Evolutionary conservation across 1,140 invertebrate species (phyloP).

Genomic region (Neotoxoptera formosana): DNA sequence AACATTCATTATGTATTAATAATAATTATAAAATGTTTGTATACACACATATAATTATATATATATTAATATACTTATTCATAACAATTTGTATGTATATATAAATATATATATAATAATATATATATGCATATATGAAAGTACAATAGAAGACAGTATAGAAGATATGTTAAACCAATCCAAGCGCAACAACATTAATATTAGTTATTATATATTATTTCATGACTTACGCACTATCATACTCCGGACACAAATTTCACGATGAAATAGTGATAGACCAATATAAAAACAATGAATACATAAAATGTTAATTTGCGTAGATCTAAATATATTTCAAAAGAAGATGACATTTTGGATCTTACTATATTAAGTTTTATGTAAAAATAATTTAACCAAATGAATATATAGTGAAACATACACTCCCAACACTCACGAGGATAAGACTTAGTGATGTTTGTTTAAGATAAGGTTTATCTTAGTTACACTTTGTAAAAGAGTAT

Average conservation of each 20-base stretch:
- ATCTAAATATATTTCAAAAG: constrained; percentile 40
- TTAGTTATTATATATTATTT: constrained; percentile 48
- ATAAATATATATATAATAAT: constrained; percentile 25
- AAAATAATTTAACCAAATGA: not conserved
- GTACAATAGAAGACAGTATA: constrained; percentile 39
- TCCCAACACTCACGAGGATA: not conserved
- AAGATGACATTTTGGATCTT: constrained; percentile 27
- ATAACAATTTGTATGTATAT: not conserved
- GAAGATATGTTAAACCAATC: constrained; percentile 58
- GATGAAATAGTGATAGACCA: constrained; percentile 59
- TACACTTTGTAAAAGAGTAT: not conserved
- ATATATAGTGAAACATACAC: not conserved
- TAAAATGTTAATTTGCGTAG: constrained; percentile 56
- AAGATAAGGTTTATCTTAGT: constrained; percentile 47
- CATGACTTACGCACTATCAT: constrained; percentile 49
- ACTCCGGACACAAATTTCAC: constrained; percentile 54
- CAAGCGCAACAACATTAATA: constrained; percentile 56
- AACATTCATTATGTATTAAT: constrained; percentile 53
- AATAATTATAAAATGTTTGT: constrained; percentile 3
- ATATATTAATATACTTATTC: not conserved
- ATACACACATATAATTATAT: not conserved
- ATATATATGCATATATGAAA: constrained; percentile 7
- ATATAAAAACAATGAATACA: constrained; percentile 58
- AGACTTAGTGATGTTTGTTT: not conserved
- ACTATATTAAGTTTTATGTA: not conserved